phyloP scores from a whole-genome alignment of 1,140 invertebrate genomes.

The Eumaeus atala region DNA sequence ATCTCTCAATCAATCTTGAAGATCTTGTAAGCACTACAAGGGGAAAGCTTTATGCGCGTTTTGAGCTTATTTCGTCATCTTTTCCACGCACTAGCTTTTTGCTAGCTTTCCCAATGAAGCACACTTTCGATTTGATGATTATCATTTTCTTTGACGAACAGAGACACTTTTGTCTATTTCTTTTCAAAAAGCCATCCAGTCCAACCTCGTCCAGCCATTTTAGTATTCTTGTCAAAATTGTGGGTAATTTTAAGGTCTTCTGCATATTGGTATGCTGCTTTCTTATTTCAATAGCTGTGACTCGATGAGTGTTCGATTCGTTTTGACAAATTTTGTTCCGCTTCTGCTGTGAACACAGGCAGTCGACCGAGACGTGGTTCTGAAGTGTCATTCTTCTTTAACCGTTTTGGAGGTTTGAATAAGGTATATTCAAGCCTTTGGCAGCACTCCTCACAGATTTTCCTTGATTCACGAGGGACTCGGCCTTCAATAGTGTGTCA shows the following conservation, averaged over 20 bases:
- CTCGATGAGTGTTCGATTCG: constrained; percentile 1
- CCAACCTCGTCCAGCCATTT: constrained; percentile 20
- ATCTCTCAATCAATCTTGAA: too few relatives aligned
- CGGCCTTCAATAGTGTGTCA: too few relatives aligned
- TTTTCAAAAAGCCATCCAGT: not conserved
- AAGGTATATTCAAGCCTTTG: constrained; percentile 24
- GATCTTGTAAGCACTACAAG: too few relatives aligned
- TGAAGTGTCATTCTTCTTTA: constrained; percentile 20
- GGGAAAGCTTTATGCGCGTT: too few relatives aligned
- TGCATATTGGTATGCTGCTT: constrained; percentile 19
- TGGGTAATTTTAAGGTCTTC: constrained; percentile 19
- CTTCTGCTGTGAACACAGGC: constrained; percentile 22
- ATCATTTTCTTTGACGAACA: too few relatives aligned
- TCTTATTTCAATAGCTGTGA: constrained; percentile 22
- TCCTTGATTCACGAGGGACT: too few relatives aligned
- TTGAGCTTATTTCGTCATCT: too few relatives aligned
- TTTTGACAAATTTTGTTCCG: constrained; percentile 12
- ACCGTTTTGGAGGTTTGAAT: constrained; percentile 23
- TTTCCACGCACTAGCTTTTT: too few relatives aligned
- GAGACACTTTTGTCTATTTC: too few relatives aligned
- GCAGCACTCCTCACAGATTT: constrained; percentile 18
- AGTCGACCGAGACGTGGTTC: constrained; percentile 23
- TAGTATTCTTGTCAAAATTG: constrained; percentile 17
- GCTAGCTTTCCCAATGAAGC: too few relatives aligned
- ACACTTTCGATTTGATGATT: too few relatives aligned